These are phyloP conservation scores for Podarcis lilfordi DNA, from an alignment of 2,797 vertebrate genomes.

Conservation along the genomic window DNA sequence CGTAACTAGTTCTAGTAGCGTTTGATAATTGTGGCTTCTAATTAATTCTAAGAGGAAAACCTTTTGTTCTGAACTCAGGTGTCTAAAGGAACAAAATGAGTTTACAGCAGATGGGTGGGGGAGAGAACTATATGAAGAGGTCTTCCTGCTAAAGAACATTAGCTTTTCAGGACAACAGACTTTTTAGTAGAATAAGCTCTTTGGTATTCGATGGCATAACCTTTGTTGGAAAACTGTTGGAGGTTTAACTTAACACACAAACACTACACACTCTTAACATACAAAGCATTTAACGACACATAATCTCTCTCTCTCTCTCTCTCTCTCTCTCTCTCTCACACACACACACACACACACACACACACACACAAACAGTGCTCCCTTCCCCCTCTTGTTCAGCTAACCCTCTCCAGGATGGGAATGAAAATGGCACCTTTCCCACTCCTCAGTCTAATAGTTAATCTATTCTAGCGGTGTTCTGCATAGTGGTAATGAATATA, in stretches of 20 bases:
- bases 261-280: background rate
- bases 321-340: too few species aligned
- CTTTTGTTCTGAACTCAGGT: background rate
- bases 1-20: background rate
- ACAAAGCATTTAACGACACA: background rate
- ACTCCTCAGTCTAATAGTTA: background rate
- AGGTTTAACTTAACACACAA: background rate
- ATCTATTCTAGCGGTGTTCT: background rate
- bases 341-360: too few species aligned
- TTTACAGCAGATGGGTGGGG: too few species aligned
- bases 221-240: background rate
- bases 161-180: background rate
- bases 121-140: background rate
- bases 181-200: background rate
- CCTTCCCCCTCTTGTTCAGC: too few species aligned
- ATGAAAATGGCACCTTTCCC: too few species aligned
- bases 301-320: too few species aligned
- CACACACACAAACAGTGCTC: too few species aligned
- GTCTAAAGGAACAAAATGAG: background rate
- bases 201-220: background rate
- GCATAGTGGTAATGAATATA: slow-evolving; percentile 12
- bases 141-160: background rate
- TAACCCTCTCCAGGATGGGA: too few species aligned
- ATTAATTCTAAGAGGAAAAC: background rate
- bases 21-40: background rate